These are phyloP conservation scores for Gryon sp. DNA, from an alignment of 1,140 invertebrate genomes.

Conservation along the genomic window DNA sequence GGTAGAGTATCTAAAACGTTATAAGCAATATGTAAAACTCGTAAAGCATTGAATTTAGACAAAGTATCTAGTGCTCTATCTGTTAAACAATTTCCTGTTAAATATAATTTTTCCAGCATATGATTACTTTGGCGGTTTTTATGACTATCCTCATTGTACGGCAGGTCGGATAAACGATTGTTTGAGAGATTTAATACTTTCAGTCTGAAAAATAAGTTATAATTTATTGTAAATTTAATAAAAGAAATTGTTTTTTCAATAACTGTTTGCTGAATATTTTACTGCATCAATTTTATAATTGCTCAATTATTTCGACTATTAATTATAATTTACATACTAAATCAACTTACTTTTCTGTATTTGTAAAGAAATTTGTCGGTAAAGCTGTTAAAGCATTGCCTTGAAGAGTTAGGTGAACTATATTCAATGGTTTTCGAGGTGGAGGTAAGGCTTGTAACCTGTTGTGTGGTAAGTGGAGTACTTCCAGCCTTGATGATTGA, in stretches of 20 bases:
- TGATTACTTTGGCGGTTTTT: conserved; percentile 69
- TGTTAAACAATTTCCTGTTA: conserved; percentile 88
- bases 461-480: conserved; percentile 88
- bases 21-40: conserved; percentile 87
- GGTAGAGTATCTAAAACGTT: conserved; percentile 87
- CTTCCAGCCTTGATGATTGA: conserved; percentile 85
- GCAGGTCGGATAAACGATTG: conserved; percentile 86
- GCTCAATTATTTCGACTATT: no score
- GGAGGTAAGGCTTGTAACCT: conserved; percentile 85
- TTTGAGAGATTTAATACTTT: conserved; percentile 88
- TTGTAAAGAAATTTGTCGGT: conserved; percentile 87
- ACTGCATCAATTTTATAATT: no score
- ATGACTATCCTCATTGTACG: conserved; percentile 80
- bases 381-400: conserved; percentile 87
- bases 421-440: conserved; percentile 83
- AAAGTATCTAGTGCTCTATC: conserved; percentile 86
- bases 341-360: conserved; percentile 81
- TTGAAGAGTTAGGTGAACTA: conserved; percentile 87
- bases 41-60: conserved; percentile 83
- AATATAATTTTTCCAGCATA: conserved; percentile 85
- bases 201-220: conserved; percentile 80
- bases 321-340: no score
- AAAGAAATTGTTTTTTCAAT: no score
- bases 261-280: no score
- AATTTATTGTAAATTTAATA: no score